Percentiles rank a stretch among this genome's conserved stretches.
phyloP scores from a whole-genome alignment of 2,797 vertebrate species.

The Poecile montanus region DNA sequence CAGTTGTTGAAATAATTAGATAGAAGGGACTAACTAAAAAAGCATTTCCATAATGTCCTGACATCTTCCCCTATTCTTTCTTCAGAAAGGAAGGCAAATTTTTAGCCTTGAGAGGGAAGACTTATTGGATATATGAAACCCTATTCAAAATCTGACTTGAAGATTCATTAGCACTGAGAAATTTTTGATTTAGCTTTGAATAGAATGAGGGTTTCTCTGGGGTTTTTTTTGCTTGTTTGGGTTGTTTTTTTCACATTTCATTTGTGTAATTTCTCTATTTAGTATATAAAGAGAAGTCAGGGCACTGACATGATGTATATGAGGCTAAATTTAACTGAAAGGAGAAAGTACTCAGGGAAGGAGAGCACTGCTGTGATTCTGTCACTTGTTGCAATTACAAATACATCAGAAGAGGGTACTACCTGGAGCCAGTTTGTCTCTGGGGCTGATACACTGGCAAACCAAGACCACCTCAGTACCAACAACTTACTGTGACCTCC shows the following conservation, averaged over 20 bases:
- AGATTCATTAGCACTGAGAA: background rate
- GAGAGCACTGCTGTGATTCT: background rate
- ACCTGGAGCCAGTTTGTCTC: background rate
- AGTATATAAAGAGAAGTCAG: background rate
- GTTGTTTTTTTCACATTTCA: fast-evolving
- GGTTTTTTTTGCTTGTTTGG: background rate
- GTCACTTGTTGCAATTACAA: background rate
- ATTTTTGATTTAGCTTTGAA: background rate
- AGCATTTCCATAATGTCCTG: background rate
- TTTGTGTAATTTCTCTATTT: background rate
- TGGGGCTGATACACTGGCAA: background rate
- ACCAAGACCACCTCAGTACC: background rate
- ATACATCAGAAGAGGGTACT: background rate
- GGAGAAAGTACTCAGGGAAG: background rate
- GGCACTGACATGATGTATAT: background rate
- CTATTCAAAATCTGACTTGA: background rate
- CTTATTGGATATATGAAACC: background rate
- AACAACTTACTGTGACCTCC: background rate
- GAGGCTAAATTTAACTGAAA: background rate
- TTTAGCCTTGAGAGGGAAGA: background rate
- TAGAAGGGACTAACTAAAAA: background rate
- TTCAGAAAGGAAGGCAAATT: background rate
- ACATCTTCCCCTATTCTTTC: background rate
- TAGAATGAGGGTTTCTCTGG: background rate
- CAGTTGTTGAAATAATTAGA: background rate